Evolutionary conservation across 2,888 invertebrate genomes (phyloP).

Genomic region (Pristionchus maxplancki): DNA sequence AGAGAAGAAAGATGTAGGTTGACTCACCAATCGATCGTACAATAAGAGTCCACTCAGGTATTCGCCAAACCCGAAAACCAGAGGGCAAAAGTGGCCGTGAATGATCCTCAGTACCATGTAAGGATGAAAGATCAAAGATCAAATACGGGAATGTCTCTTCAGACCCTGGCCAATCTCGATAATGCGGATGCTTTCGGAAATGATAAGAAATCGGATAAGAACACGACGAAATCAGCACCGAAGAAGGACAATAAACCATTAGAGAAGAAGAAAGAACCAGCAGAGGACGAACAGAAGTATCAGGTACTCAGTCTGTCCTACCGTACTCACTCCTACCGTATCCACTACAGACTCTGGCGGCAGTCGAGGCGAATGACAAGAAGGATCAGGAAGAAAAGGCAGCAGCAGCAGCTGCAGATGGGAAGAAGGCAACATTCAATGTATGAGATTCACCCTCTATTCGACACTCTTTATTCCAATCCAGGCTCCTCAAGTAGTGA

Average conservation of each 20-base stretch:
- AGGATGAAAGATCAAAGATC: not conserved
- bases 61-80: conserved; percentile 33
- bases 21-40: not conserved
- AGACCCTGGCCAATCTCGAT: conserved; percentile 37
- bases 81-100: not conserved
- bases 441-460: not conserved
- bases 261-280: conserved; percentile 1
- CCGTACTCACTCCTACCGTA: not conserved
- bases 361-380: conserved; percentile 18
- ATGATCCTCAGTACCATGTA: conserved; percentile 35
- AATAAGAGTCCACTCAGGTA: not conserved
- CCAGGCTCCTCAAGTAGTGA: conserved; percentile 27
- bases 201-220: conserved; percentile 12
- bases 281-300: conserved; percentile 38
- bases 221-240: not conserved
- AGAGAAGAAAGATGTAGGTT: conserved; percentile 36
- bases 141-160: not conserved
- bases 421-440: conserved; percentile 1
- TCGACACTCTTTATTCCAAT: too few relatives aligned
- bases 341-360: not conserved
- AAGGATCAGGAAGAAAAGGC: conserved; percentile 35
- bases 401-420: conserved; percentile 17
- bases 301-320: not conserved
- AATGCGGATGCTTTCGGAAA: conserved; percentile 25
- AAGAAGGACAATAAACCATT: not conserved